Evolutionary conservation across 2,797 vertebrate species (phyloP).

Genomic region (Schizopygopsis malacanthus): DNA sequence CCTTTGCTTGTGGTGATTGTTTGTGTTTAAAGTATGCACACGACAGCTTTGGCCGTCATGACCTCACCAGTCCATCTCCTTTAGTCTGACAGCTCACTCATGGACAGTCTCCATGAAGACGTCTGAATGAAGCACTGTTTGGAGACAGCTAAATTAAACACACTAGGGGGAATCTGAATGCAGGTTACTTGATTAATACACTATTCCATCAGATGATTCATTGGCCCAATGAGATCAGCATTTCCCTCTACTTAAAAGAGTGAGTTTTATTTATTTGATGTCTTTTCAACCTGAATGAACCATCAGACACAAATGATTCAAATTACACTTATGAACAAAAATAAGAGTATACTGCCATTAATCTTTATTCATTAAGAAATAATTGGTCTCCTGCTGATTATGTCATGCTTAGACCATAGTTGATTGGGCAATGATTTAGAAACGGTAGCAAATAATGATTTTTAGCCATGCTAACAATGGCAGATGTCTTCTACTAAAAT

Average conservation of each 20-base stretch:
- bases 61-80: constrained; percentile 29
- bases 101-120: constrained; percentile 17
- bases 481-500: neutral
- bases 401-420: constrained; percentile 73
- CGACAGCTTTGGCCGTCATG: constrained; percentile 11
- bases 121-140: neutral
- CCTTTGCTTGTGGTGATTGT: constrained; percentile 28
- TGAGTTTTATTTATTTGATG: neutral
- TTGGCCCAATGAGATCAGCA: neutral
- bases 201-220: neutral
- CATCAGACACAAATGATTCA: neutral
- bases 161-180: neutral
- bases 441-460: constrained; percentile 1
- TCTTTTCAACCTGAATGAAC: neutral
- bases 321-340: neutral
- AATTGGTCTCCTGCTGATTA: constrained; percentile 66
- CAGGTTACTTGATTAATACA: constrained; percentile 1
- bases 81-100: constrained; percentile 34
- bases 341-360: neutral
- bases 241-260: neutral
- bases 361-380: constrained; percentile 41
- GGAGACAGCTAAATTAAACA: constrained; percentile 15
- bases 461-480: constrained; percentile 26
- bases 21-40: constrained; percentile 20
- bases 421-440: constrained; percentile 71